Evolutionary conservation across 2,113 vertebrate species (phyloP), one percentile per base, ranked within the genome.

Genomic region (Craseonycteris thonglongyai): DNA sequence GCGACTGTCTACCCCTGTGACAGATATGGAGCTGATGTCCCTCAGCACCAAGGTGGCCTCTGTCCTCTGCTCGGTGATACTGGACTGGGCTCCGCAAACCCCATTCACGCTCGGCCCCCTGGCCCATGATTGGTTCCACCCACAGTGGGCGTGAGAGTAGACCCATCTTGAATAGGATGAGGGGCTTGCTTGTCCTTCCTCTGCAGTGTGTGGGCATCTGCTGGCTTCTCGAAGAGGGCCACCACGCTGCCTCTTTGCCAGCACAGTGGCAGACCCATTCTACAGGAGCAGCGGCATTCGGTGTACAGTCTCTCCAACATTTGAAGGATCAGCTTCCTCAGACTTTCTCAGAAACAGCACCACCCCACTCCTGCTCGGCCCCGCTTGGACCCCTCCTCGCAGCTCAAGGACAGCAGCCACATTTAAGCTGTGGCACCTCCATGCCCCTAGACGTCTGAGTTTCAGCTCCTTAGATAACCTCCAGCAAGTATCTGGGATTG

Each of bases 301-400:
- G 58, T 56, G 19, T 24, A 2, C 9, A 19, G 26, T 24, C 59
- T 75, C 26, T 16, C 1, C 28, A 40, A 9, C 15, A 21, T 28
- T 19, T 33, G 2, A 21, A 28, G 28, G 7, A 30, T 10, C 18
- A 10, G 7, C 30, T 21, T 8, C 28, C 4, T 26, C 45, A 10
- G 4, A 21, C 54, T 88, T 65, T 21, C 45, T 54, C 45, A 24
- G 58, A 45, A 28, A 21, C 35, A 21, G 56, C 15, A 42, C 45
- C 56, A n/a, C 0, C 0, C 15, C 30, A 9, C 2, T n/a, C n/a
- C n/a, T n/a, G 49, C 47, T 33, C 16, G 5, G 11, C 7, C 11
- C 24, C 18, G 3, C 18, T 11, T 49, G 5, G n/a, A 76, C 8
- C 5, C 26, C 76, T 19, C 7, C 12, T 71, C 0, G 8, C 21